These are phyloP conservation scores for Mastomys natalensis DNA, from an alignment of 2,113 vertebrate species.

Conservation along the genomic window DNA sequence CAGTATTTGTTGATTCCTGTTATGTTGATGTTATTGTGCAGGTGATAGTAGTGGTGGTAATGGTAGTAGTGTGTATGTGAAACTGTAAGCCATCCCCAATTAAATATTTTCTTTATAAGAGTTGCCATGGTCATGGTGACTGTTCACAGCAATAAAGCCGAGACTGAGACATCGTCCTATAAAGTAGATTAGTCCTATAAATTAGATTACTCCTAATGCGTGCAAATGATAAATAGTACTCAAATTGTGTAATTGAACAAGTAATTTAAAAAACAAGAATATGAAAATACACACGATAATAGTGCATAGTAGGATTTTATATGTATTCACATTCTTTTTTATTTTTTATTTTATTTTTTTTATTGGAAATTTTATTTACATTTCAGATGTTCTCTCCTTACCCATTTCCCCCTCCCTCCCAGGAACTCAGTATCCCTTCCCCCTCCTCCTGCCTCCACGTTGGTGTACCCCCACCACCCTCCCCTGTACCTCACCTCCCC, in stretches of 20 bases:
- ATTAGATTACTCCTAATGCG: neutral
- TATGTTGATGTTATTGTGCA: neutral
- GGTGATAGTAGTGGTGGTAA: neutral
- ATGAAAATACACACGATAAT: slow-evolving; percentile 27
- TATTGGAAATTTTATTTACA: too few species aligned
- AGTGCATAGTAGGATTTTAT: neutral
- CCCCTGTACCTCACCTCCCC: too few species aligned
- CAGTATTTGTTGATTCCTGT: neutral
- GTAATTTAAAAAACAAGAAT: neutral
- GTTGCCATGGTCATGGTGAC: neutral
- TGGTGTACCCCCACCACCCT: too few species aligned
- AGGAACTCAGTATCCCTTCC: too few species aligned
- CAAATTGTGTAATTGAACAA: neutral
- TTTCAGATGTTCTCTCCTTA: too few species aligned
- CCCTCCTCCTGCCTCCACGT: too few species aligned
- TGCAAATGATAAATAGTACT: neutral
- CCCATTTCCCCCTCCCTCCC: too few species aligned
- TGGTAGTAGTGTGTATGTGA: neutral
- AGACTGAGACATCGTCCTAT: neutral
- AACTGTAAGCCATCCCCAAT: too few species aligned
- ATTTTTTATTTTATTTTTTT: too few species aligned
- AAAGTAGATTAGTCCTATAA: neutral
- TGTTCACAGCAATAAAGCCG: neutral
- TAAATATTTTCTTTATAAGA: too few species aligned
- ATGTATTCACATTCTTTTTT: too few species aligned